These are phyloP conservation scores for Elegia similella DNA, from an alignment of 2,888 invertebrate species.

Conservation along the genomic window DNA sequence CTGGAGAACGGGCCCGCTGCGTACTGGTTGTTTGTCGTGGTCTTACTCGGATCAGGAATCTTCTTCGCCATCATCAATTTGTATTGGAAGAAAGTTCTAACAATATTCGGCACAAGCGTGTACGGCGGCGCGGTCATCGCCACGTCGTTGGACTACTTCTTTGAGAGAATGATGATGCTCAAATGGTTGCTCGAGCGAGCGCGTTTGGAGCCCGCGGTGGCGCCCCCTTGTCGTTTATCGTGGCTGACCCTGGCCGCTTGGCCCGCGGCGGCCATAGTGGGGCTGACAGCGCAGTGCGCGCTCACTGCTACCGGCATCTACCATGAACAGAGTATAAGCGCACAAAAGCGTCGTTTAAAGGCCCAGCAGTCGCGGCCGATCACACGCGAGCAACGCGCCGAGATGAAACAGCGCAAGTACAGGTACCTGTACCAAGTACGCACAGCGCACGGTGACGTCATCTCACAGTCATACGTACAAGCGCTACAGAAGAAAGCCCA, in stretches of 20 bases:
- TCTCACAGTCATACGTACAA: constrained; percentile 93
- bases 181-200: constrained; percentile 87
- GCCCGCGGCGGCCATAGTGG: constrained; percentile 86
- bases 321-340: constrained; percentile 83
- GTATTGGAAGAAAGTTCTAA: constrained; percentile 88
- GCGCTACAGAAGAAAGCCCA: constrained; percentile 88
- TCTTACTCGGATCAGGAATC: constrained; percentile 85
- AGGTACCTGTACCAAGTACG: constrained; percentile 94
- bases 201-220: constrained; percentile 76
- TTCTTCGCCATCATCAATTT: constrained; percentile 87
- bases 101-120: constrained; percentile 88
- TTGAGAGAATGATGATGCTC: constrained; percentile 86
- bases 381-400: constrained; percentile 88
- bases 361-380: constrained; percentile 70
- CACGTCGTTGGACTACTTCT: constrained; percentile 87
- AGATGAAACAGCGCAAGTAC: constrained; percentile 91
- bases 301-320: constrained; percentile 85
- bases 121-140: constrained; percentile 89
- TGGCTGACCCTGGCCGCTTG: constrained; percentile 88
- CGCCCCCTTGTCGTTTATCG: constrained; percentile 86
- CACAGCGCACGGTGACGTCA: constrained; percentile 94
- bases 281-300: constrained; percentile 85
- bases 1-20: constrained; percentile 79
- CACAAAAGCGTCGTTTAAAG: constrained; percentile 67
- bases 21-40: constrained; percentile 86